Conservation (phyloP, 2,797 vertebrate species). For the Cossypha heuglini region DNA sequence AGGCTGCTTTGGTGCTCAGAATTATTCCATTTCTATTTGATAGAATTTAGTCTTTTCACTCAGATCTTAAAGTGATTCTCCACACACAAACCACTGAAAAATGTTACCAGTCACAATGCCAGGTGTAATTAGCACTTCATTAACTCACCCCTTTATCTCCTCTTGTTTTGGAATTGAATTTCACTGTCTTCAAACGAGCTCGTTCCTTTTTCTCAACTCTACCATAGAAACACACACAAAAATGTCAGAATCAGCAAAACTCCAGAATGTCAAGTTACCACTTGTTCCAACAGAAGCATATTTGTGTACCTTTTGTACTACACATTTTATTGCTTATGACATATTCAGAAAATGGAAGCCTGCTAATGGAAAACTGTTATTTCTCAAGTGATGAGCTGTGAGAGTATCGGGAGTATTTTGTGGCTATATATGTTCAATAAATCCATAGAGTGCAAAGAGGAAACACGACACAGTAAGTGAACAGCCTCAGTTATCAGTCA, state of each 20-base stretch:
- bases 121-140: slow-evolving; percentile 17
- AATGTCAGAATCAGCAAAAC: neutral
- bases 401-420: neutral
- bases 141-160: slow-evolving; percentile 93
- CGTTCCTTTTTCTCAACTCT: slow-evolving; percentile 98
- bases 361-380: neutral
- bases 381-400: neutral
- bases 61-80: neutral
- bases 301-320: neutral
- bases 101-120: neutral
- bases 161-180: slow-evolving; percentile 95
- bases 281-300: neutral
- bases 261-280: neutral
- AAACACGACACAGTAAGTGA: neutral
- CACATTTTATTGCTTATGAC: neutral
- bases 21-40: neutral
- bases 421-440: neutral
- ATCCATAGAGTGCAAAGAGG: neutral
- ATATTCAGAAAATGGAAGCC: neutral
- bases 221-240: slow-evolving; percentile 29
- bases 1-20: neutral
- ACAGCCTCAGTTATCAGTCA: neutral
- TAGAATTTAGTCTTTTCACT: neutral
- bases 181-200: slow-evolving; percentile 97
- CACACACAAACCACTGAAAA: neutral